Conservation (phyloP, 2,113 vertebrate genomes). For the Pagrus major region DNA sequence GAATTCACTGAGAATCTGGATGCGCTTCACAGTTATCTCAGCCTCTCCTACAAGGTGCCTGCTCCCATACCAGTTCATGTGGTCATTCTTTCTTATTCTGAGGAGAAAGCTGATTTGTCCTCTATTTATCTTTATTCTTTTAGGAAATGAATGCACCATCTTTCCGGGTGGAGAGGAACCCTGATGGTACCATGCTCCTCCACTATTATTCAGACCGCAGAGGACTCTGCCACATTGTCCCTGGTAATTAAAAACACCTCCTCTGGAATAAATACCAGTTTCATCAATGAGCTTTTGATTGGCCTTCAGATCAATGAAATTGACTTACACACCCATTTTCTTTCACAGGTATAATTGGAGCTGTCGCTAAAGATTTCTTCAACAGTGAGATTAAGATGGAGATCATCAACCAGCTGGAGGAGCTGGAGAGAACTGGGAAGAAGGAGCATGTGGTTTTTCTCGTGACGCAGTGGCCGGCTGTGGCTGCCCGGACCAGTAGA, state of each 20-base stretch:
- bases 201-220: constrained; percentile 86
- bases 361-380: constrained; percentile 87
- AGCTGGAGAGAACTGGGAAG: constrained; percentile 84
- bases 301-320: background rate
- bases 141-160: constrained; percentile 87
- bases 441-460: constrained; percentile 86
- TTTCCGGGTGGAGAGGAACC: constrained; percentile 85
- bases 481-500: constrained; percentile 45
- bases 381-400: constrained; percentile 87
- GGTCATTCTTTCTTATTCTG: background rate
- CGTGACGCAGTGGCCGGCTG: constrained; percentile 75
- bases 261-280: background rate
- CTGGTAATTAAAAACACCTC: constrained; percentile 71
- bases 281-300: background rate
- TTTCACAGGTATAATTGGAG: constrained; percentile 84
- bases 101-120: background rate
- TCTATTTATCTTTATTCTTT: background rate
- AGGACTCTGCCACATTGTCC: constrained; percentile 84
- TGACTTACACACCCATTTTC: background rate
- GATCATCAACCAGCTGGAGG: constrained; percentile 83
- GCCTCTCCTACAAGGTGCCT: constrained; percentile 87
- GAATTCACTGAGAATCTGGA: constrained; percentile 89
- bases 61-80: background rate
- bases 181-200: constrained; percentile 82
- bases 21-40: constrained; percentile 86